Percentiles rank a stretch among this genome's conserved stretches.
These are phyloP conservation scores for Ectropis grisescens DNA, from an alignment of 1,140 invertebrate genomes.

Conservation along the genomic window DNA sequence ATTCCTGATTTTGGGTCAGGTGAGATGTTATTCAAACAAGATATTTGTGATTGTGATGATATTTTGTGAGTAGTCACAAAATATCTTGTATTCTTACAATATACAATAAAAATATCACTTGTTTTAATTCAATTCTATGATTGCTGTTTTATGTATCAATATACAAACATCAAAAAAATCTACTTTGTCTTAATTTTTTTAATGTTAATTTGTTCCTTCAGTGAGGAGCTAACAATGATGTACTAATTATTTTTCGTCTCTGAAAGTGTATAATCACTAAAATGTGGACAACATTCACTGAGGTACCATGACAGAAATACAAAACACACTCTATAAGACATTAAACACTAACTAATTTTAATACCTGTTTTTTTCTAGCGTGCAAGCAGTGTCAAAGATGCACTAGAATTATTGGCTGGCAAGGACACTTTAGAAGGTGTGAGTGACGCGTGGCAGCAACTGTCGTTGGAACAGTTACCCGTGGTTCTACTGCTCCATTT, in stretches of 20 bases:
- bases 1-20: too few species aligned
- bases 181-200: too few species aligned
- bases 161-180: too few species aligned
- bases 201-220: too few species aligned
- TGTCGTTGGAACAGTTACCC: constrained; percentile 88
- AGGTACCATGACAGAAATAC: constrained; percentile 8
- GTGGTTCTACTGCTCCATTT: constrained; percentile 89
- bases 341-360: neutral
- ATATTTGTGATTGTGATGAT: too few species aligned
- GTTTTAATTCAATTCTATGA: too few species aligned
- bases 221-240: too few species aligned
- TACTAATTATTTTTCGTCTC: constrained; percentile 36
- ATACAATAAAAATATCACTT: too few species aligned
- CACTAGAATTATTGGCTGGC: constrained; percentile 86
- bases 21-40: too few species aligned
- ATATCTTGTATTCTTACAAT: too few species aligned
- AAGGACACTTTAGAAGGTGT: constrained; percentile 90
- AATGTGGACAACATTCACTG: constrained; percentile 23
- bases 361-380: constrained; percentile 72
- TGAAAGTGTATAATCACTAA: constrained; percentile 13
- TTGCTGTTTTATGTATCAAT: too few species aligned
- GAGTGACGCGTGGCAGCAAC: constrained; percentile 85
- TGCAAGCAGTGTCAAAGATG: constrained; percentile 85
- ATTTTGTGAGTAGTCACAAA: too few species aligned
- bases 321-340: neutral